Base-by-base conservation (phyloP, 2,888 invertebrate genomes). In the Volucella inanis region DNA sequence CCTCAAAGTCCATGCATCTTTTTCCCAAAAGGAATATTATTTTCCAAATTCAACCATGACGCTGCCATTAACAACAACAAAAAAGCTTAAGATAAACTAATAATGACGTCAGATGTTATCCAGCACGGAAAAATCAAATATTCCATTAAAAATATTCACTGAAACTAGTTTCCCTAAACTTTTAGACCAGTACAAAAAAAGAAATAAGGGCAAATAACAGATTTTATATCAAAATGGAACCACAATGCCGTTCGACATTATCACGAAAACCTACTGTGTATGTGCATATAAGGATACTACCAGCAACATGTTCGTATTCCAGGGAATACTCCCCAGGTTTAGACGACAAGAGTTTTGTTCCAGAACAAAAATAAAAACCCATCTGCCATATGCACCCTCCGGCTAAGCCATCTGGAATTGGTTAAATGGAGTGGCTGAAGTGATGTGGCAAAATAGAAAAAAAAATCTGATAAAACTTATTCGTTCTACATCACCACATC, bases 381-480 rank as follows among this genome's bases (percentile, higher is more conserved):
- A 70, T 59, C 59, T 70, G 70, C 18, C 39, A 70, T 57, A 12
- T 70, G 47, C 47, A 49, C 22, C 70, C 49, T 31, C 47, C 39
- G 52, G 43, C 43, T 14, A 22, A 59, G 22, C 52, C 57, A 75
- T 47, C 67, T 43, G 41, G 41, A 67, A 65, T 65, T 52, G 76
- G n/a, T 65, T 15, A 49, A 55, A 75, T 57, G 43, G 57, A 57
- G 65, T 67, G 57, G 41, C 10, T 67, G 50, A 18, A 65, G 50
- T 49, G 62, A 62, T 31, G 68, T 45, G 39, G 43, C 39, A 31
- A 41, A 62, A 54, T 70, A 74, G 38, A 18, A 68, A 62, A 59
- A 47, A 68, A 47, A 67, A 67, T 70, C 64, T 39, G 57, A 59
- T 70, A 70, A 75, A 67, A 78, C 55, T 78, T 77, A 77, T 72